Evolutionary conservation across 2,113 vertebrate species (phyloP).

Genomic region (Synodontis membranacea): DNA sequence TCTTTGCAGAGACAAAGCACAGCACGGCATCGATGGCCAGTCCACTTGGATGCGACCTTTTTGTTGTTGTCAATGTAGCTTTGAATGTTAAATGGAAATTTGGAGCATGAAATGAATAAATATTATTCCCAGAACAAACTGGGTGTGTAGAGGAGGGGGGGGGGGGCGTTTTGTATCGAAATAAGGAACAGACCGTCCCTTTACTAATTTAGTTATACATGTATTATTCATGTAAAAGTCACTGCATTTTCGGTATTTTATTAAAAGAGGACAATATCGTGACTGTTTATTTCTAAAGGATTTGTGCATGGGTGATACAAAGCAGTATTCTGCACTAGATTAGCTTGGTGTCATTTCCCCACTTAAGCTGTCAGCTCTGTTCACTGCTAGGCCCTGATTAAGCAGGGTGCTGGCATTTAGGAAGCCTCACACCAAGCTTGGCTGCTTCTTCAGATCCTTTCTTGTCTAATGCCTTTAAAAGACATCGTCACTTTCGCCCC

Average conservation of each 20-base stretch:
- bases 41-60: background rate
- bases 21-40: background rate
- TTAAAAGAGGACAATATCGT: conserved; percentile 15
- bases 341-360: conserved; percentile 45
- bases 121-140: background rate
- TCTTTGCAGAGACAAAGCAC: background rate
- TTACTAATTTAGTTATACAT: background rate
- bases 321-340: conserved; percentile 33
- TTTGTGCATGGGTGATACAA: conserved; percentile 10
- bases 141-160: background rate
- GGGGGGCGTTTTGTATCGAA: background rate
- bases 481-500: background rate
- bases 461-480: conserved; percentile 34
- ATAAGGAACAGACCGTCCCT: background rate
- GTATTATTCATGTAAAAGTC: background rate
- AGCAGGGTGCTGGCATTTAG: conserved; percentile 50
- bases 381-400: conserved; percentile 52
- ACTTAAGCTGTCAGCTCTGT: conserved; percentile 50
- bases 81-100: conserved; percentile 5
- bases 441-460: conserved; percentile 47
- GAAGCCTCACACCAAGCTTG: conserved; percentile 46
- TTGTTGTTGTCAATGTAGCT: background rate
- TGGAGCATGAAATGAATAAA: background rate
- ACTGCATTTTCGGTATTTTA: conserved; percentile 7
- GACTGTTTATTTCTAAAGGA: conserved; percentile 23